phyloP scores from a whole-genome alignment of 2,888 invertebrate genomes.

The Zaprionus obscuricornis region DNA sequence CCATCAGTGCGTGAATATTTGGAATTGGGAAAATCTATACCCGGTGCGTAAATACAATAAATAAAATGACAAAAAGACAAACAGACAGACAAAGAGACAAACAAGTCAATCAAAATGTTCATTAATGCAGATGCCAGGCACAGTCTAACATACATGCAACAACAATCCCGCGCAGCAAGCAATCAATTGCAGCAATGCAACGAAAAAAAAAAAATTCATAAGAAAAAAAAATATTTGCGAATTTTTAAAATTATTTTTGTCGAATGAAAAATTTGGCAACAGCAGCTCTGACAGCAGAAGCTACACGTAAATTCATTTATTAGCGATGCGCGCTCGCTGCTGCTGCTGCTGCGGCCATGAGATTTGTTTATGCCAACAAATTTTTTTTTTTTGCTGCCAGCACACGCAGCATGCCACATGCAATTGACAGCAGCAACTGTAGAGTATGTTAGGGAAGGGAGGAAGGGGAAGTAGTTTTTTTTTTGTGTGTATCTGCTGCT shows the following conservation, averaged over 20 bases:
- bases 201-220: slow-evolving; percentile 51
- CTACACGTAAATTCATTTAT: slow-evolving; percentile 82
- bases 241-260: slow-evolving; percentile 57
- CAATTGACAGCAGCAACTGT: slow-evolving; percentile 37
- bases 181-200: slow-evolving; percentile 1
- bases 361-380: slow-evolving; percentile 68
- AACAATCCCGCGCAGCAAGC: too few species aligned
- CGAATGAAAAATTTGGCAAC: slow-evolving; percentile 60
- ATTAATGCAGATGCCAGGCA: slow-evolving; percentile 20
- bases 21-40: slow-evolving; percentile 94
- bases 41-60: slow-evolving; percentile 87
- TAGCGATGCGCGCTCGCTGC: slow-evolving; percentile 46
- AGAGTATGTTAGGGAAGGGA: background rate
- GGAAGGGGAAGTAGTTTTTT: background rate
- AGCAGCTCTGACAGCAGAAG: slow-evolving; percentile 65
- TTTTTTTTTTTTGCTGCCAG: slow-evolving; percentile 21
- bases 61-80: too few species aligned
- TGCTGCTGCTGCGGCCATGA: slow-evolving; percentile 14
- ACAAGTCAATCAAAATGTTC: too few species aligned
- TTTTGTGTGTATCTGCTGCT: slow-evolving; percentile 50
- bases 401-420: slow-evolving; percentile 31
- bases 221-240: slow-evolving; percentile 9
- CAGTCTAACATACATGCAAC: slow-evolving; percentile 5
- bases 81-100: too few species aligned
- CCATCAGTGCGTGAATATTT: slow-evolving; percentile 93